Percentiles rank a stretch among this genome's conserved stretches.
Conservation (phyloP, 2,888 invertebrate genomes). For the Agrochola lota region DNA sequence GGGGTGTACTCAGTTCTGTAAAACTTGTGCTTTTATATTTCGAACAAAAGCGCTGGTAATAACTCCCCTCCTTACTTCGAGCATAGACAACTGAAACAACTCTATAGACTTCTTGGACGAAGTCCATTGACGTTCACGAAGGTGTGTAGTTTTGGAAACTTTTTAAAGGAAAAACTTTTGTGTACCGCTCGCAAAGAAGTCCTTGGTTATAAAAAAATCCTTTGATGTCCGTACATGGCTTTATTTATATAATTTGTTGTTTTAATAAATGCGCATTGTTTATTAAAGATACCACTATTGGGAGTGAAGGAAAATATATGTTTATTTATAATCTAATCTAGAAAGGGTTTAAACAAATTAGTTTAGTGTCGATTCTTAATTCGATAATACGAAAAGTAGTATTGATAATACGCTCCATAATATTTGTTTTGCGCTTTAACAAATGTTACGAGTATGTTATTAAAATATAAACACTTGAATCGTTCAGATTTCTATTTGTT, state of each 20-base stretch:
- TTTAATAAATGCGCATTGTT: slow-evolving; percentile 21
- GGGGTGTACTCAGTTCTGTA: slow-evolving; percentile 74
- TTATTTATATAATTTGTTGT: slow-evolving; percentile 45
- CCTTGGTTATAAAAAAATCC: slow-evolving; percentile 52
- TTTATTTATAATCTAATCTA: slow-evolving; percentile 38
- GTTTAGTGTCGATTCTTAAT: slow-evolving; percentile 14
- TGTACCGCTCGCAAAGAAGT: slow-evolving; percentile 49
- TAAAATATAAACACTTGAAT: slow-evolving; percentile 1
- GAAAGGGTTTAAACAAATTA: background rate
- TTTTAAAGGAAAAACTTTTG: slow-evolving; percentile 81
- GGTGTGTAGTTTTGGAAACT: slow-evolving; percentile 82
- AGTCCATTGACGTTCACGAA: slow-evolving; percentile 84
- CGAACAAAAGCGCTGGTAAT: slow-evolving; percentile 85
- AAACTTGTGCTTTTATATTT: slow-evolving; percentile 83
- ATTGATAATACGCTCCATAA: background rate
- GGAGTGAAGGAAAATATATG: background rate
- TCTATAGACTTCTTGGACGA: slow-evolving; percentile 78
- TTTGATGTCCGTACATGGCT: slow-evolving; percentile 38
- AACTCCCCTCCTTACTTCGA: slow-evolving; percentile 75
- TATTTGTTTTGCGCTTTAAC: slow-evolving; percentile 25
- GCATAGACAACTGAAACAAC: slow-evolving; percentile 81
- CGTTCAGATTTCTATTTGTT: background rate
- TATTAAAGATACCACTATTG: slow-evolving; percentile 7
- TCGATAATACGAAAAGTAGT: slow-evolving; percentile 18
- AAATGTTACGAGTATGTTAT: background rate